phyloP scores from a whole-genome alignment of 2,797 vertebrate genomes.

The Rhinichthys osculus region DNA sequence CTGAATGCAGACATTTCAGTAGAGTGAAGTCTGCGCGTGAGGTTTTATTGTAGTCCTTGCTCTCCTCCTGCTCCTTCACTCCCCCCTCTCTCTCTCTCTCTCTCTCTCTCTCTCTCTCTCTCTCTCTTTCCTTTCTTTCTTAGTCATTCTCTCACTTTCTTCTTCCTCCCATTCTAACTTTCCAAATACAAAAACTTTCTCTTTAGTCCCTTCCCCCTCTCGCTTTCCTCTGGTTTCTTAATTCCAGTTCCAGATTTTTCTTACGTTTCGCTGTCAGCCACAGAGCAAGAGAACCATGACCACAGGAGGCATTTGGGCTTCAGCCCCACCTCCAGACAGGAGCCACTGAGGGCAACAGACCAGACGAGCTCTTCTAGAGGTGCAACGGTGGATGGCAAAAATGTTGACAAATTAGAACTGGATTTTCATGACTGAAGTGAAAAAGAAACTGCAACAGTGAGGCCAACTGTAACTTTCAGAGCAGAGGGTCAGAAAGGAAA shows the following conservation, averaged over 20 bases:
- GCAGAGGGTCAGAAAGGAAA: not conserved
- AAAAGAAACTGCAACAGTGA: not conserved
- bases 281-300: slow-evolving; percentile 58
- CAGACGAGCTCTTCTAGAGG: slow-evolving; percentile 6
- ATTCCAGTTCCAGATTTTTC: slow-evolving; percentile 61
- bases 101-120: not conserved
- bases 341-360: slow-evolving; percentile 42
- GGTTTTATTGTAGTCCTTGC: slow-evolving; percentile 50
- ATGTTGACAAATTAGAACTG: slow-evolving; percentile 6
- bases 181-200: slow-evolving; percentile 31
- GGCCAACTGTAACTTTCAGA: not conserved
- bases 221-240: slow-evolving; percentile 57
- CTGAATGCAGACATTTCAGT: not conserved
- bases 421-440: not conserved
- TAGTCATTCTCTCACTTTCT: slow-evolving; percentile 28
- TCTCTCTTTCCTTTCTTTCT: slow-evolving; percentile 5
- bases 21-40: not conserved
- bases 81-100: slow-evolving; percentile 17
- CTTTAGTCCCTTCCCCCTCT: slow-evolving; percentile 42
- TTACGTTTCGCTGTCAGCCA: slow-evolving; percentile 54
- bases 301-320: slow-evolving; percentile 61
- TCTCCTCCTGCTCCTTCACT: slow-evolving; percentile 54
- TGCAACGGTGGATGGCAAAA: slow-evolving; percentile 6
- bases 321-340: slow-evolving; percentile 55
- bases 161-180: slow-evolving; percentile 30